Base-by-base conservation (phyloP, 2,888 invertebrate species). In the Smittia aterrima region DNA sequence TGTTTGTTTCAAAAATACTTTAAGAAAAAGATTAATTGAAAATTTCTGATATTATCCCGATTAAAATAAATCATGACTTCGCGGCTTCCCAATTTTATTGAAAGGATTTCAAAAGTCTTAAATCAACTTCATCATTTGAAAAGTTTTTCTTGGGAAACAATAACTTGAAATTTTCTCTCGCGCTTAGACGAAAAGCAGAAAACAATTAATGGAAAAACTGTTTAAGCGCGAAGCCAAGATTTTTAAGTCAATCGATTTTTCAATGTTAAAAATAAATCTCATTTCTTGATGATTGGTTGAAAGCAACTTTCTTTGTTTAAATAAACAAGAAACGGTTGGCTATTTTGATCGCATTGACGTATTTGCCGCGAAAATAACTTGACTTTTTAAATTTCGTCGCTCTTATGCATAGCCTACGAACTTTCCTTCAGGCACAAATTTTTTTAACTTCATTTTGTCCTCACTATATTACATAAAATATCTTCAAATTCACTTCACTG, bases 341-440 rank as follows among this genome's bases (percentile, higher is more conserved):
- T 70, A 70, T 70, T 70, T 70, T 70, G 27, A 54, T 40, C 70
- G 20, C 54, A 27, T 70, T 70, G 70, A 70, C 70, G 70, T 41
- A 70, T 54, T 58, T 18, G 18, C 22, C 20, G 58, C 20, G 18
- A 20, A 22, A 22, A 58, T 18, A 20, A 58, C 58, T 18, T 20
- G 18, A 18, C 22, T 47, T 47, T 47, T 47, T 11, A 38, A 6
- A 13, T 47, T 47, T 47, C 47, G 11, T 47, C 47, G 11, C 47
- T 32, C 4, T 32, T 32, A 9, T 6, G 32, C 32, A 6, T 9
- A 32, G 32, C 32, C 9, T 32, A n/a, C n/a, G 32, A 32, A n/a
- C 47, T 47, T 47, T 47, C 47, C 47, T 47, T n/a, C 11, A 11
- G 16, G 4, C 11, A 47, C 2, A 47, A 47, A 13, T 47, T 2